Base-by-base conservation (phyloP, 2,113 vertebrate species). In the Speoplatyrhinus poulsoni region DNA sequence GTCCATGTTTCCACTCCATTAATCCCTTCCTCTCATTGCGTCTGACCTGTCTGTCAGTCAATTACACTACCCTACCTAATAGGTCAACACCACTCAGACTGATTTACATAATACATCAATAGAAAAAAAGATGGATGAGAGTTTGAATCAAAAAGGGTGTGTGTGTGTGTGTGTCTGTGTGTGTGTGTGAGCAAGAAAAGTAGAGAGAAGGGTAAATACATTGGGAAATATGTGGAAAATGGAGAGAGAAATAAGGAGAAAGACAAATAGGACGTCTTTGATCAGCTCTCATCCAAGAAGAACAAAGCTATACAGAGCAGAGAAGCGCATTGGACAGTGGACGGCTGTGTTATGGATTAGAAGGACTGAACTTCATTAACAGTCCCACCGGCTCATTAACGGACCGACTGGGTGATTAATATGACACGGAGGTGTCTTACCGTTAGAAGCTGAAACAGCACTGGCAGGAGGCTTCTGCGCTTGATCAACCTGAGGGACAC, bases 11-110 rank as follows among this genome's bases (percentile, higher is more conserved):
- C 68, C 76, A 79, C 75, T 82, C 82, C 82, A 84, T 89, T 87
- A 84, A 78, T 82, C 57, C 59, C 57, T 76, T 58, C 67, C 70
- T 57, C 75, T 83, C 72, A 76, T 57, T 69, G 12, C 49, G 46
- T 77, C 72, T 81, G 79, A 84, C 81, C 79, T 85, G 81, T 76
- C 82, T 85, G 81, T 76, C 82, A 85, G 85, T 85, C 87, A 86
- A 86, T 88, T 86, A 87, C 83, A 82, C 59, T 50, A 73, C 53
- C 59, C 57, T 54, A 73, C 72, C 69, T 75, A 84, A 79, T 75
- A 85, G 83, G 78, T 85, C 76, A 83, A 76, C 69, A 77, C 55
- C 72, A 78, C 69, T 77, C 70, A 53, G 56, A 52, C 68, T 75
- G 3, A 83, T 90, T 86, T 86, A 72, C 86, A 89, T 89, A 78